These are phyloP conservation scores for Macrosoma leucophasiata DNA, from an alignment of 2,888 invertebrate genomes.

Conservation along the genomic window DNA sequence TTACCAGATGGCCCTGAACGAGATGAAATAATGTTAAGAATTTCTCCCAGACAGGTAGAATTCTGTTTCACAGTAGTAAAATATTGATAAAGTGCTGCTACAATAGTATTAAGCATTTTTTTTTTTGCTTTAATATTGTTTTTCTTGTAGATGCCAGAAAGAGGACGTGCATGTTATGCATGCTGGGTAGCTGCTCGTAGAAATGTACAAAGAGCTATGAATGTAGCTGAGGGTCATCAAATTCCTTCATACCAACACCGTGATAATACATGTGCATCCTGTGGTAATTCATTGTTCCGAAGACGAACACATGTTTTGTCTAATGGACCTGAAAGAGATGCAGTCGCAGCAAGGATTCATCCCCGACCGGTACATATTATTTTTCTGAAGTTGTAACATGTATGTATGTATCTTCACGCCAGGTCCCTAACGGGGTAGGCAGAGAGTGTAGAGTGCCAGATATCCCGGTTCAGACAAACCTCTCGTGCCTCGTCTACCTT, in stretches of 20 bases:
- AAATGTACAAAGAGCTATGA: conserved; percentile 11
- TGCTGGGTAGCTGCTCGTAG: conserved; percentile 11
- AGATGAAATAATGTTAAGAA: neutral
- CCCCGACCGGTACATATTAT: neutral
- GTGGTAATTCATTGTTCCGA: neutral
- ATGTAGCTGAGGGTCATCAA: neutral
- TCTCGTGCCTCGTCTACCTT: no score
- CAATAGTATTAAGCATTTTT: conserved; percentile 1
- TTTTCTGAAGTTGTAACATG: no score
- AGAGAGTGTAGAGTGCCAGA: no score
- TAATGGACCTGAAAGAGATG: neutral
- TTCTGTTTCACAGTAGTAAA: no score
- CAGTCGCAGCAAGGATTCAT: neutral
- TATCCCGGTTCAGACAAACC: no score
- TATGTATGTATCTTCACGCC: no score
- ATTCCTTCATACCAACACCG: neutral
- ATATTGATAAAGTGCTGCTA: no score
- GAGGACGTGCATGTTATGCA: conserved; percentile 9
- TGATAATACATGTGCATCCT: neutral
- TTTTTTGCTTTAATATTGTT: neutral
- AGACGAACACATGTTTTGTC: neutral
- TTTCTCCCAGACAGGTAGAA: conserved; percentile 1
- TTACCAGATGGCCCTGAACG: conserved; percentile 1
- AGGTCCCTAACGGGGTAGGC: no score
- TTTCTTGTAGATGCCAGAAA: conserved; percentile 1